phyloP scores from a whole-genome alignment of 2,113 vertebrate species.

The Calyptommatus sinebrachiatus region DNA sequence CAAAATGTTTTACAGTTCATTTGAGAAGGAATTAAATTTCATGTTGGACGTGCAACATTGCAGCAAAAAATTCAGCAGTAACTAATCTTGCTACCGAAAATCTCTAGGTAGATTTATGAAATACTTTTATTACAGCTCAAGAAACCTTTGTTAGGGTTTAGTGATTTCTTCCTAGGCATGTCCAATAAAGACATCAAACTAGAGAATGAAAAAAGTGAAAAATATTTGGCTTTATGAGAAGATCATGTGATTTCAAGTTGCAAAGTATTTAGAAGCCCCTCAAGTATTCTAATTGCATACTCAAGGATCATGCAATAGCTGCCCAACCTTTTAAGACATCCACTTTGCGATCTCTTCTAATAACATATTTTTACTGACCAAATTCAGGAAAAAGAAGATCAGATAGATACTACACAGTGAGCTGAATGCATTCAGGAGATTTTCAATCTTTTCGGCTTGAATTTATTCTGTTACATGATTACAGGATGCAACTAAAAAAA shows the following conservation, averaged over 20 bases:
- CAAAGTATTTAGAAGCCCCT: slow-evolving; percentile 54
- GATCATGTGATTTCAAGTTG: slow-evolving; percentile 48
- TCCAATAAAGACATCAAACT: slow-evolving; percentile 36
- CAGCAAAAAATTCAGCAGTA: slow-evolving; percentile 30
- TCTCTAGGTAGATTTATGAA: slow-evolving; percentile 37
- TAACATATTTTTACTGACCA: slow-evolving; percentile 39
- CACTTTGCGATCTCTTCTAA: background rate
- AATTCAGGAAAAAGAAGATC: slow-evolving; percentile 37
- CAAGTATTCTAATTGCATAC: slow-evolving; percentile 49
- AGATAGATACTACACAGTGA: slow-evolving; percentile 20
- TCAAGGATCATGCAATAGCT: slow-evolving; percentile 47
- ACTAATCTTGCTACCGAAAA: slow-evolving; percentile 19
- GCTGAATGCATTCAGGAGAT: background rate
- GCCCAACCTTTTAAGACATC: background rate
- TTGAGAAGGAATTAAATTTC: slow-evolving; percentile 47
- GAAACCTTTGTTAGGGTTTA: slow-evolving; percentile 49
- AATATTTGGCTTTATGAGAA: slow-evolving; percentile 57
- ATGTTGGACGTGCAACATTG: slow-evolving; percentile 41
- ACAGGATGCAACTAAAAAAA: background rate
- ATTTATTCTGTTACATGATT: background rate
- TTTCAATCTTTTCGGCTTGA: background rate
- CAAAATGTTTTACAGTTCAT: slow-evolving; percentile 51
- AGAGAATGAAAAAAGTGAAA: slow-evolving; percentile 48
- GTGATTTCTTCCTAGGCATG: slow-evolving; percentile 48
- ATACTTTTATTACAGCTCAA: slow-evolving; percentile 45